Conservation (phyloP, 1,140 invertebrate genomes). For the Drosophila neocordata region DNA sequence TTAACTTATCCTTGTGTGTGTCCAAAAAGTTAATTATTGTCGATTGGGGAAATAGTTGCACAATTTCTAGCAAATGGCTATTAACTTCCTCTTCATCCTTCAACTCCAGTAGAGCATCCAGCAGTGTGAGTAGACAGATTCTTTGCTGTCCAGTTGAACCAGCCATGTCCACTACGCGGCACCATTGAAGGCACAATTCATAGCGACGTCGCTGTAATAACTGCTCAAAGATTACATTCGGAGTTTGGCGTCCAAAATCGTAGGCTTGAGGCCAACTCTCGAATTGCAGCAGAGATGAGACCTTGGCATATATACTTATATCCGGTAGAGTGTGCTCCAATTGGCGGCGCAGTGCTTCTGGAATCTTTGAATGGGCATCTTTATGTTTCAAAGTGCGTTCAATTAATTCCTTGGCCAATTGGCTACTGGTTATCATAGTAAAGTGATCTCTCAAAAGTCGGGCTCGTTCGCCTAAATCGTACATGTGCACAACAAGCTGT, state of each 20-base stretch:
- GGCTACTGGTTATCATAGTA: constrained; percentile 65
- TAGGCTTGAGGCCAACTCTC: constrained; percentile 83
- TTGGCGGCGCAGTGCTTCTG: constrained; percentile 49
- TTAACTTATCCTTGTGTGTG: constrained; percentile 85
- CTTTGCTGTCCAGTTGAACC: constrained; percentile 78
- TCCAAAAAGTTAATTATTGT: constrained; percentile 86
- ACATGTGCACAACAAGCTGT: constrained; percentile 49
- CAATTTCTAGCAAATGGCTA: constrained; percentile 82
- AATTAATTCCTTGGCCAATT: constrained; percentile 70
- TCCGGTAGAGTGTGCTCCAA: constrained; percentile 82
- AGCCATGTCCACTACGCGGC: constrained; percentile 83
- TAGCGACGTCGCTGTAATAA: constrained; percentile 84
- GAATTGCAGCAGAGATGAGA: constrained; percentile 79
- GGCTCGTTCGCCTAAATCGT: constrained; percentile 68
- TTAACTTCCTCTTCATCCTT: constrained; percentile 67
- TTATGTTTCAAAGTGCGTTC: constrained; percentile 67
- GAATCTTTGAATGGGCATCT: constrained; percentile 63
- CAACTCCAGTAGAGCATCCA: constrained; percentile 57
- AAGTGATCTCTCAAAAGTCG: constrained; percentile 80
- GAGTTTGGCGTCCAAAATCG: constrained; percentile 83
- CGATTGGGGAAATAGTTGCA: constrained; percentile 81
- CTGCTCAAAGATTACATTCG: constrained; percentile 83
- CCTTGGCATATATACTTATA: constrained; percentile 83
- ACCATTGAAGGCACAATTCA: constrained; percentile 86
- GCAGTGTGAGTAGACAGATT: constrained; percentile 51